Evolutionary conservation across 2,888 invertebrate species (phyloP).

Genomic region (Oscheius sp.): DNA sequence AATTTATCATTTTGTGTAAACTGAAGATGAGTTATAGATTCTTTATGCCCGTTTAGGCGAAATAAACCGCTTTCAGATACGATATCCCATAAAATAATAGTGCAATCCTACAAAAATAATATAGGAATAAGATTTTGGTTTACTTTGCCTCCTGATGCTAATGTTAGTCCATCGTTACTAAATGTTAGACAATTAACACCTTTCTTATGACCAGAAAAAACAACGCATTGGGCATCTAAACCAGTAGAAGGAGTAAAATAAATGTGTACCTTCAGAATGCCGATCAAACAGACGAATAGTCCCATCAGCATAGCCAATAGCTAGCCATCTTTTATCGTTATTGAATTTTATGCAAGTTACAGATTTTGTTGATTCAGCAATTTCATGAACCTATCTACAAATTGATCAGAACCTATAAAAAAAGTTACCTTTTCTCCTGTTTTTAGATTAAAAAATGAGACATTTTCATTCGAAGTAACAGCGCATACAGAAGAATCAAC

Average conservation of each 20-base stretch:
- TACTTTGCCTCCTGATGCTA: conserved; percentile 90
- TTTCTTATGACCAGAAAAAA: conserved; percentile 86
- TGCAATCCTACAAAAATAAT: conserved; percentile 81
- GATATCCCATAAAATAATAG: conserved; percentile 93
- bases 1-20: conserved; percentile 74
- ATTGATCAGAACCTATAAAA: neutral
- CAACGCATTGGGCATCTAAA: conserved; percentile 78
- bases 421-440: conserved; percentile 83
- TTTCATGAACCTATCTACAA: conserved; percentile 54
- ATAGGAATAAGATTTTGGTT: conserved; percentile 10
- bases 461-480: conserved; percentile 92
- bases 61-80: conserved; percentile 90
- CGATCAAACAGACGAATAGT: conserved; percentile 76
- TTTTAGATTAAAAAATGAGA: conserved; percentile 92
- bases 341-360: conserved; percentile 84
- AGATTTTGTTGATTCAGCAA: conserved; percentile 78
- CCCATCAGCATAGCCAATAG: conserved; percentile 90
- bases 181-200: conserved; percentile 86
- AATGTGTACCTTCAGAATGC: conserved; percentile 73
- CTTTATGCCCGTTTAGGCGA: conserved; percentile 91
- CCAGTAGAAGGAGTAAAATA: conserved; percentile 67
- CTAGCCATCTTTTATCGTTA: conserved; percentile 84
- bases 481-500: conserved; percentile 85
- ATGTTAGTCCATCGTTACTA: conserved; percentile 84
- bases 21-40: conserved; percentile 82